Evolutionary conservation across 2,888 invertebrate species (phyloP).

Genomic region (Plagiodera versicolora): DNA sequence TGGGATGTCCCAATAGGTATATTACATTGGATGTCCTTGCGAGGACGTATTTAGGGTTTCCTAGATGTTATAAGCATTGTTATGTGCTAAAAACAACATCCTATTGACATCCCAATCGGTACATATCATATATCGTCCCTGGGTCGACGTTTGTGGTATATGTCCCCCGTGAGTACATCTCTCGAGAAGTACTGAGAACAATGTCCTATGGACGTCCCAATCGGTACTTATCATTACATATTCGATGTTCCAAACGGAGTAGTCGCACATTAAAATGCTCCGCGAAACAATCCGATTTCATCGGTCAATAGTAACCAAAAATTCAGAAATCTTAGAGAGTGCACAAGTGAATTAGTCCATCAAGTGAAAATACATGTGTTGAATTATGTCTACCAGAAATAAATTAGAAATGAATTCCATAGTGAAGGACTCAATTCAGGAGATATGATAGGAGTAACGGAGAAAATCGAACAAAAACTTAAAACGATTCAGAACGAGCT

Average conservation of each 20-base stretch:
- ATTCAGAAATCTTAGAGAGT: too few species aligned
- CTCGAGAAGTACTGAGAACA: not conserved
- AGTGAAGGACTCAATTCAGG: not conserved
- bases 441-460: not conserved
- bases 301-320: too few species aligned
- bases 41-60: not conserved
- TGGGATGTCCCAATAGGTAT: not conserved
- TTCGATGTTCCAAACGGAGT: too few species aligned
- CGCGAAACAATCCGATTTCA: too few species aligned
- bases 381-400: not conserved
- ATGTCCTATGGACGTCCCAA: not conserved
- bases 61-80: not conserved
- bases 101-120: not conserved
- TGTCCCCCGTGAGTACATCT: not conserved
- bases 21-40: not conserved
- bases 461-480: constrained; percentile 2
- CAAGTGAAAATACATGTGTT: too few species aligned
- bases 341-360: too few species aligned
- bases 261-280: too few species aligned
- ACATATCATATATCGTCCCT: not conserved
- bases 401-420: not conserved
- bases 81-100: not conserved
- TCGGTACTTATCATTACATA: not conserved
- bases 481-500: not conserved
- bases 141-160: not conserved